Percentiles rank a stretch among this genome's conserved stretches.
Conservation (phyloP, 2,797 vertebrate genomes). For the Gephyroberyx darwinii region DNA sequence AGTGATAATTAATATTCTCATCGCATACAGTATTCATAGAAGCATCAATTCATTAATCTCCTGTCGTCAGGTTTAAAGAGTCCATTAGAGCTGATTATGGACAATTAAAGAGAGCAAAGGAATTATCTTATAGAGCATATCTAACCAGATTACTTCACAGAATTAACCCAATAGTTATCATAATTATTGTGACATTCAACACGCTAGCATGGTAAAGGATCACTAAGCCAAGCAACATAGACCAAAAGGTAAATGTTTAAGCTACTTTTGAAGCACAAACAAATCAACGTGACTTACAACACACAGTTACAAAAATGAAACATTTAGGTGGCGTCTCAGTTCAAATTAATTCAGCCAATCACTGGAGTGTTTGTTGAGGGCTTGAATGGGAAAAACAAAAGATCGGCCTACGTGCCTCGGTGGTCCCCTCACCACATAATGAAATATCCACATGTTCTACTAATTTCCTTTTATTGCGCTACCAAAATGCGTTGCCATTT, state of each 20-base stretch:
- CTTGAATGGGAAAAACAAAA: constrained; percentile 47
- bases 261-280: constrained; percentile 3
- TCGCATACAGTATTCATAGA: constrained; percentile 44
- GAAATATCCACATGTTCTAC: constrained; percentile 64
- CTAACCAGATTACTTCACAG: constrained; percentile 40
- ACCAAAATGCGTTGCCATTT: constrained; percentile 65
- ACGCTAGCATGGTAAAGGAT: constrained; percentile 14
- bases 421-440: constrained; percentile 66
- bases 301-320: neutral
- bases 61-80: constrained; percentile 59
- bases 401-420: constrained; percentile 51
- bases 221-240: constrained; percentile 33
- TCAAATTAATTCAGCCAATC: constrained; percentile 29
- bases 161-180: constrained; percentile 26
- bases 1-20: constrained; percentile 45
- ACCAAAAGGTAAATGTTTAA: constrained; percentile 16
- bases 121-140: constrained; percentile 50
- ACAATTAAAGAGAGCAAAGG: constrained; percentile 60
- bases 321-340: neutral
- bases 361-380: constrained; percentile 15
- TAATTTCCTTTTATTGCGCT: constrained; percentile 69
- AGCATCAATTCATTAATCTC: constrained; percentile 59
- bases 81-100: constrained; percentile 64
- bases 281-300: constrained; percentile 5
- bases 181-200: constrained; percentile 46